Conservation (phyloP, 2,797 vertebrate genomes). For the Steatocranus sp. region DNA sequence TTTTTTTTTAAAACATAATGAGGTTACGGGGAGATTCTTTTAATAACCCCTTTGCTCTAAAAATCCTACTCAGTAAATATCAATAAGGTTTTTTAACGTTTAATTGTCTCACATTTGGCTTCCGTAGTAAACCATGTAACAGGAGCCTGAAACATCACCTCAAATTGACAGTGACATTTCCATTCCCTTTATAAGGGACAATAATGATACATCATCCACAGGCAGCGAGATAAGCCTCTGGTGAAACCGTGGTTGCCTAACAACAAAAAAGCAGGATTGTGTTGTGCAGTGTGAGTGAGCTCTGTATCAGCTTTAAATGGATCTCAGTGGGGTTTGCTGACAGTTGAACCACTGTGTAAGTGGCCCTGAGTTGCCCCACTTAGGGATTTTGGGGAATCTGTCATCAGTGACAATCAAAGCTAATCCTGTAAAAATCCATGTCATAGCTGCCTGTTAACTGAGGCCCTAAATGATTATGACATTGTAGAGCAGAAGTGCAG, state of each 20-base stretch:
- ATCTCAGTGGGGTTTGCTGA: constrained; percentile 13
- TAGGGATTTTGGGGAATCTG: constrained; percentile 31
- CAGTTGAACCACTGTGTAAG: neutral
- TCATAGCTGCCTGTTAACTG: neutral
- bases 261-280: neutral
- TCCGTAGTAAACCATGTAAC: neutral
- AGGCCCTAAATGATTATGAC: neutral
- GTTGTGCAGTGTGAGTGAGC: neutral
- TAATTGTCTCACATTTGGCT: constrained; percentile 13
- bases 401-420: constrained; percentile 16
- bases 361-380: neutral
- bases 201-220: constrained; percentile 1
- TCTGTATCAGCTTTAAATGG: constrained; percentile 28
- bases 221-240: neutral
- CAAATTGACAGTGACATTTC: constrained; percentile 33
- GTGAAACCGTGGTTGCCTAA: neutral
- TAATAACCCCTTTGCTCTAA: neutral
- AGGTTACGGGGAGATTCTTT: neutral
- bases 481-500: neutral
- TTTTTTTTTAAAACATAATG: neutral
- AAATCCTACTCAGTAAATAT: constrained; percentile 2
- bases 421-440: constrained; percentile 7
- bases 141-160: constrained; percentile 1
- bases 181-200: constrained; percentile 10
- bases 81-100: neutral